These are phyloP conservation scores for Drosophila leontia DNA, from an alignment of 1,140 invertebrate genomes.

Conservation along the genomic window DNA sequence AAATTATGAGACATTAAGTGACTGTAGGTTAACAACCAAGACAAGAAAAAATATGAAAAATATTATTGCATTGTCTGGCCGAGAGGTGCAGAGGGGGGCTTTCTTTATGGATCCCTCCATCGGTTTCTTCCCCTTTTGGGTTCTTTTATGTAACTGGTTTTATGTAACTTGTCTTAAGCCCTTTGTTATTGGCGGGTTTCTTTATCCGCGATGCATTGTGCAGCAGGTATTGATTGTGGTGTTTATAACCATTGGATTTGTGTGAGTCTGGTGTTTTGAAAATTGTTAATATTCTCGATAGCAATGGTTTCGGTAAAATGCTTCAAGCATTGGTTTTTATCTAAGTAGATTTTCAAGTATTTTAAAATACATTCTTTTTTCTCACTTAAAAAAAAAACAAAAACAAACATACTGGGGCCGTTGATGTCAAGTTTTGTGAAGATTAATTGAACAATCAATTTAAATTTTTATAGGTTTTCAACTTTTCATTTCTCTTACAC, in stretches of 20 bases:
- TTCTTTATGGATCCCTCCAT: slow-evolving; percentile 45
- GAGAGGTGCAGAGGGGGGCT: slow-evolving; percentile 44
- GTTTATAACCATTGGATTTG: slow-evolving; percentile 22
- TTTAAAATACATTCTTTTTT: background rate
- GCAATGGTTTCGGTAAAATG: slow-evolving; percentile 5
- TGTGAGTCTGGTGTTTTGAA: slow-evolving; percentile 5
- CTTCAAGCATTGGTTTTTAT: background rate
- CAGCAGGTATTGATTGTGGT: slow-evolving; percentile 34
- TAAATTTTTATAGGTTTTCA: slow-evolving; percentile 84
- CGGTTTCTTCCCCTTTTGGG: slow-evolving; percentile 27
- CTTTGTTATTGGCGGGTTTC: slow-evolving; percentile 37
- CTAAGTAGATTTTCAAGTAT: slow-evolving; percentile 7
- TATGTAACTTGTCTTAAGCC: slow-evolving; percentile 58
- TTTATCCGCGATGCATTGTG: slow-evolving; percentile 36
- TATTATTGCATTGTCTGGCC: slow-evolving; percentile 79
- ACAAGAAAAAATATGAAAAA: slow-evolving; percentile 74
- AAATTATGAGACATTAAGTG: slow-evolving; percentile 83
- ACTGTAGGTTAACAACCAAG: slow-evolving; percentile 60
- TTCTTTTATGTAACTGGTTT: slow-evolving; percentile 77
- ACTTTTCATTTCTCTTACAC: slow-evolving; percentile 80
- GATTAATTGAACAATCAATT: slow-evolving; percentile 85
- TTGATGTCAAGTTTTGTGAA: slow-evolving; percentile 80
- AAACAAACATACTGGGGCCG: slow-evolving; percentile 25
- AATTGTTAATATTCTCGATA: slow-evolving; percentile 24
- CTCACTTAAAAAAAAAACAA: background rate